Evolutionary conservation across 2,797 vertebrate genomes (phyloP), one percentile per base, ranked within the genome.

Genomic region (Distichodus sexfasciatus): DNA sequence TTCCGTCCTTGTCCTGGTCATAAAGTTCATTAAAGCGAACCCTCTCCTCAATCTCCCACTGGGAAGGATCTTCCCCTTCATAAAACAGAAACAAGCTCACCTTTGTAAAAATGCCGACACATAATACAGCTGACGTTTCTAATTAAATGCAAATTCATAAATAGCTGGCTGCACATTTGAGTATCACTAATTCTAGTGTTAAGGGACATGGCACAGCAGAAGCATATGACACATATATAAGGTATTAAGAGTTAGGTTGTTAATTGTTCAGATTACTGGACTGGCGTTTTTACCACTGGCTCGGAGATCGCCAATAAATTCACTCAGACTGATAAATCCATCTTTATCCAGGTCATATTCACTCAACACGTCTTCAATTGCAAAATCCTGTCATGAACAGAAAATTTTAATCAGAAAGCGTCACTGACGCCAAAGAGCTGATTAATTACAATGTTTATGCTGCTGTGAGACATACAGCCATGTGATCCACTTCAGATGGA

Each of bases 31-130:
- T 82, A 79, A 99, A 99, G 11, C 96, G 90, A 70, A 96, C 93
- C 0, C 91, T 95, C 85, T 99, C 96, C 35, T 98, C 94, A 23
- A 95, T 87, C 72, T 97, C 94, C 97, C 97, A 99, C 66, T 96
- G 93, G 0, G 96, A 93, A 53, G 94, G 93, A 44, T 91, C 84
- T 44, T 81, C 87, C 66, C 89, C 89, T 58, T 87, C 94, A 91
- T 59, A 59, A 57, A 75, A 19, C 28, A 24, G 17, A 17, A 21
- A n/a, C n/a, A 23, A 29, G 14, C 29, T 36, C 44, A 43, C 23
- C 23, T 24, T 65, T 41, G n/a, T 21, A 40, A 15, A 58, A 40
- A 40, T 19, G 4, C 10, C 35, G 17, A 33, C 26, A 19, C 21
- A 0, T 47, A 0, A 12, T 43, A 2, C 47, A 19, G 0, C 29